Evolutionary conservation across 2,888 invertebrate species (phyloP).

Genomic region (Plemyria rubiginata): DNA sequence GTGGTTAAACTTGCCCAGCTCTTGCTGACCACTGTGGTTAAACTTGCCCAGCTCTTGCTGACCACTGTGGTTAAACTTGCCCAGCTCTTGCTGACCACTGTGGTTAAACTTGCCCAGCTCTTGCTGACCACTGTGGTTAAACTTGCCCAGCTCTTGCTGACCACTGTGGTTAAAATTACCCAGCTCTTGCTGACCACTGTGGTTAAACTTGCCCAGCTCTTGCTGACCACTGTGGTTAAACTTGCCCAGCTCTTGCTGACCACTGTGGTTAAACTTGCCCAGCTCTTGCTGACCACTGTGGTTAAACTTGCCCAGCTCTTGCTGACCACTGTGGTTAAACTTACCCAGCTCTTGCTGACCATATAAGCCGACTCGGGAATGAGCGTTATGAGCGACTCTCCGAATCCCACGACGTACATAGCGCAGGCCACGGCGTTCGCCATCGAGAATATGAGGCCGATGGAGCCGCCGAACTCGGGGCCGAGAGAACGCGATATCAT

Average conservation of each 20-base stretch:
- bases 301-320: no score
- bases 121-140: no score
- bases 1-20: no score
- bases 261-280: constrained; percentile 57
- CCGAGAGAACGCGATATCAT: constrained; percentile 99
- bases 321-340: constrained; percentile 30
- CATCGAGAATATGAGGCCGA: constrained; percentile 97
- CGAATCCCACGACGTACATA: constrained; percentile 99
- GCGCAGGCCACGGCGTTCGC: constrained; percentile 98
- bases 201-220: constrained; percentile 77
- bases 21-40: no score
- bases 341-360: constrained; percentile 77
- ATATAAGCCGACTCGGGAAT: constrained; percentile 80
- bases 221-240: constrained; percentile 56
- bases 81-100: no score
- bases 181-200: no score
- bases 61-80: no score
- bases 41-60: no score
- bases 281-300: constrained; percentile 65
- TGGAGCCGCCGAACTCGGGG: constrained; percentile 98
- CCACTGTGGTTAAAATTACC: no score
- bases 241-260: no score
- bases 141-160: no score
- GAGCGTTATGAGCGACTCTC: constrained; percentile 93
- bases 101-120: no score